phyloP scores from a whole-genome alignment of 2,113 vertebrate species.

The Sus scrofa region DNA sequence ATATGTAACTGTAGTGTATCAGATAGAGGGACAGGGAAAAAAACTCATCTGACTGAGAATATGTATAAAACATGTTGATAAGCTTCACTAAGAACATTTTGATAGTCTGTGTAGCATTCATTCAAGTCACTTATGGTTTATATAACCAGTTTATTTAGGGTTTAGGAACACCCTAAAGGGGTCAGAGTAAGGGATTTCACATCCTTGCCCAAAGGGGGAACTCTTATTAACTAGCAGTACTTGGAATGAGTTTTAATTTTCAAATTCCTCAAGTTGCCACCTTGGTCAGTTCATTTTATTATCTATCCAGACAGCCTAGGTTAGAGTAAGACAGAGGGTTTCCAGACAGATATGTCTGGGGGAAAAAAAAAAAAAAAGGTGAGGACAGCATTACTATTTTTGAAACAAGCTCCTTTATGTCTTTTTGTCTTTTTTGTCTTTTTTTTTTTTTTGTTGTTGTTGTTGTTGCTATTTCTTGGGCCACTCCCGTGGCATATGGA shows the following conservation, averaged over 20 bases:
- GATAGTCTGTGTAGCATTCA: background rate
- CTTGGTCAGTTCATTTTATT: background rate
- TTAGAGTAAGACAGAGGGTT: background rate
- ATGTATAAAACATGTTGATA: background rate
- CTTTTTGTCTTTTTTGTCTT: too few species aligned
- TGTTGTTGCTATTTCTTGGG: too few species aligned
- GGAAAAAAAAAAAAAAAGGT: background rate
- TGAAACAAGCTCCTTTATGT: too few species aligned
- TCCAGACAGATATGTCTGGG: background rate
- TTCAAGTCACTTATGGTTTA: background rate
- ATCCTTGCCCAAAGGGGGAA: background rate
- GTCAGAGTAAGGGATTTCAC: background rate
- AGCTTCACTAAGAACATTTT: background rate
- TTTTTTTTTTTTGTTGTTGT: too few species aligned
- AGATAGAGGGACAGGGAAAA: background rate
- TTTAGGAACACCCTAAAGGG: background rate
- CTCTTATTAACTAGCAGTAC: background rate
- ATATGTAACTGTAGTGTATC: background rate
- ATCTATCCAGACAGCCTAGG: background rate
- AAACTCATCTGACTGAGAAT: background rate
- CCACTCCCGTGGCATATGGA: too few species aligned
- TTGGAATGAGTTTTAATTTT: conserved; percentile 32
- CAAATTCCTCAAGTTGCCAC: background rate
- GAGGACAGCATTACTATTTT: background rate
- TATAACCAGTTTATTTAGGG: too few species aligned